phyloP scores from a whole-genome alignment of 2,888 invertebrate genomes.

The Drosophila putrida region DNA sequence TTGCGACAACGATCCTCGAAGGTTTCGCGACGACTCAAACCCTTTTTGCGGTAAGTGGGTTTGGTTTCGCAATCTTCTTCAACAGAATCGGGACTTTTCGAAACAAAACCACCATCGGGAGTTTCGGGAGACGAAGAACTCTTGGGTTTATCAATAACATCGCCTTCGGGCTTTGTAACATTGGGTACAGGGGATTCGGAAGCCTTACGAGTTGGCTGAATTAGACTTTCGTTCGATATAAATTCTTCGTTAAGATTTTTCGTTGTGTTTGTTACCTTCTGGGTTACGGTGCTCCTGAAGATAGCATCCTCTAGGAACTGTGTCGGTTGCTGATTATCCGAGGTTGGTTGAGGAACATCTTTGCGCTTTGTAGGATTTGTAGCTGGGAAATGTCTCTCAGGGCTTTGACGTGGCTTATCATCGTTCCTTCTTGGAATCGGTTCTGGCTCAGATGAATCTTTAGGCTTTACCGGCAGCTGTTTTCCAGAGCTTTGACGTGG shows the following conservation, averaged over 20 bases:
- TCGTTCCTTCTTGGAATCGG: conserved; percentile 1
- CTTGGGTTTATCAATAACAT: conserved; percentile 21
- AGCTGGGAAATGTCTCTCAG: conserved; percentile 34
- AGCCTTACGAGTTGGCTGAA: conserved; percentile 14
- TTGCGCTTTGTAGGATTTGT: conserved; percentile 3
- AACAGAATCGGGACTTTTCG: conserved; percentile 60
- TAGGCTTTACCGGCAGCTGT: conserved; percentile 4
- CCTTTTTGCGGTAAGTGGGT: conserved; percentile 86
- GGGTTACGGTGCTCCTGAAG: conserved; percentile 55
- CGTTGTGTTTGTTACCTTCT: conserved; percentile 52
- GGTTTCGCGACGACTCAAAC: conserved; percentile 89
- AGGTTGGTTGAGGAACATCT: not conserved
- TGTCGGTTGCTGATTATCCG: conserved; percentile 25
- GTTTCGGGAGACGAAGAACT: conserved; percentile 49
- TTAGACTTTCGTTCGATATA: conserved; percentile 65
- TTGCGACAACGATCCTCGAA: conserved; percentile 91
- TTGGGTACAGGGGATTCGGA: conserved; percentile 4
- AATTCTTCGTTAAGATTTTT: conserved; percentile 69
- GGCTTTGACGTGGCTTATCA: conserved; percentile 29
- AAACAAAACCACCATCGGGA: conserved; percentile 77
- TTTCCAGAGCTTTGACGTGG: conserved; percentile 22
- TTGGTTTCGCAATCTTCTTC: conserved; percentile 57
- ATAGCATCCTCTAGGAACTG: conserved; percentile 51
- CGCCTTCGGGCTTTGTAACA: conserved; percentile 23
- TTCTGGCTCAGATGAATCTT: not conserved